Evolutionary conservation across 2,888 invertebrate species (phyloP).

Genomic region (Trissolcus japonicus): DNA sequence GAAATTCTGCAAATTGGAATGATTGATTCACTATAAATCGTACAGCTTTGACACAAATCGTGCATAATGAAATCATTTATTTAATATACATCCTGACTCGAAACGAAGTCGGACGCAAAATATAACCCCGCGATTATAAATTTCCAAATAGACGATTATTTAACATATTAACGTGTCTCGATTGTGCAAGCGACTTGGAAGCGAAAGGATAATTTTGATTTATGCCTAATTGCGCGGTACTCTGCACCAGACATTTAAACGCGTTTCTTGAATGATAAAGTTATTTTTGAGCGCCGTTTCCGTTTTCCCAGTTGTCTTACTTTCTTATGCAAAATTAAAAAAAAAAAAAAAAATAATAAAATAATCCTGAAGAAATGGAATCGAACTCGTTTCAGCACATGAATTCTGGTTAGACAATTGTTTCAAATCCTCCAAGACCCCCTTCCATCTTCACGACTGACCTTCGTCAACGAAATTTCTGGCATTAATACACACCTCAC

Average conservation of each 20-base stretch:
- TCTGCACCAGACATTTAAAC: slow-evolving; percentile 62
- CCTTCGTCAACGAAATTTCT: slow-evolving; percentile 16
- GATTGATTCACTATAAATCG: no score
- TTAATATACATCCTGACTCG: no score
- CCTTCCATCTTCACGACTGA: slow-evolving; percentile 1
- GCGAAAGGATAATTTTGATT: slow-evolving; percentile 67
- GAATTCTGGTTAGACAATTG: background rate
- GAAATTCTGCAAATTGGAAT: no score
- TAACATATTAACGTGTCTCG: slow-evolving; percentile 4
- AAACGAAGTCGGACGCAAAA: background rate
- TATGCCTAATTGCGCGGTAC: slow-evolving; percentile 68
- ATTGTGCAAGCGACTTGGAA: slow-evolving; percentile 20
- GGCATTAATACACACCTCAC: background rate
- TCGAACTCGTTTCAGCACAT: background rate
- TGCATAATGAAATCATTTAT: no score
- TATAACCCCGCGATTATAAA: background rate
- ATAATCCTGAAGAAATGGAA: slow-evolving; percentile 4
- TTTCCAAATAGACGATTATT: slow-evolving; percentile 11
- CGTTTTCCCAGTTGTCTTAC: background rate
- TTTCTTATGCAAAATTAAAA: slow-evolving; percentile 11
- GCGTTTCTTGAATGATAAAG: slow-evolving; percentile 68
- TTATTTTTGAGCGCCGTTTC: slow-evolving; percentile 60
- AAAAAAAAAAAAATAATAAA: slow-evolving; percentile 11
- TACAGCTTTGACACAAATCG: no score
- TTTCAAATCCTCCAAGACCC: background rate